A percentile compares a stretch with the other conserved stretches of the same genome.
Conservation (phyloP, 2,113 vertebrate species). For the Poeciliopsis retropinna region DNA sequence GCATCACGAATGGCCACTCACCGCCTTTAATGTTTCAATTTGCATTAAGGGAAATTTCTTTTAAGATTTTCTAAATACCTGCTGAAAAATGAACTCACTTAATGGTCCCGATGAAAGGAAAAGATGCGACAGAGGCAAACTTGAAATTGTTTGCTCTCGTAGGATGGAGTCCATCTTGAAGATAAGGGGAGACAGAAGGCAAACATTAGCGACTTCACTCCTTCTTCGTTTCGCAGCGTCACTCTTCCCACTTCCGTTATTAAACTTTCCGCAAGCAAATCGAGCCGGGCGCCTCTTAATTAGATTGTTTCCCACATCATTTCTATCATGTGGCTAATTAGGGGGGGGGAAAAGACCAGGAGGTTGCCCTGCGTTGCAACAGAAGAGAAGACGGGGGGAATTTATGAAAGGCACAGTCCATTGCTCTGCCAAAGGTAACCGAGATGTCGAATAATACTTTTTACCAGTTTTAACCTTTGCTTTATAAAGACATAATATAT, state of each 20-base stretch:
- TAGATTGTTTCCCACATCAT: slow-evolving; percentile 71
- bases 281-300: slow-evolving; percentile 66
- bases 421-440: slow-evolving; percentile 27
- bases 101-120: not conserved
- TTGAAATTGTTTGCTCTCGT: not conserved
- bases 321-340: slow-evolving; percentile 73
- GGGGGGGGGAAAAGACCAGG: slow-evolving; percentile 36
- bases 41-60: not conserved
- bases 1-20: too few relatives aligned
- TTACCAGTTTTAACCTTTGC: not conserved
- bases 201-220: slow-evolving; percentile 49
- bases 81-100: not conserved
- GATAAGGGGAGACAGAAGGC: slow-evolving; percentile 43
- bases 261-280: slow-evolving; percentile 64
- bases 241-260: slow-evolving; percentile 43
- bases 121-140: not conserved
- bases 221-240: slow-evolving; percentile 43
- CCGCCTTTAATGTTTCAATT: not conserved
- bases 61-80: not conserved
- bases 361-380: slow-evolving; percentile 49
- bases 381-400: slow-evolving; percentile 30
- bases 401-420: slow-evolving; percentile 49
- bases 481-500: not conserved
- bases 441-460: not conserved
- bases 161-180: not conserved